Conservation (phyloP, 2,797 vertebrate species). For the Gobionotothen gibberifrons region DNA sequence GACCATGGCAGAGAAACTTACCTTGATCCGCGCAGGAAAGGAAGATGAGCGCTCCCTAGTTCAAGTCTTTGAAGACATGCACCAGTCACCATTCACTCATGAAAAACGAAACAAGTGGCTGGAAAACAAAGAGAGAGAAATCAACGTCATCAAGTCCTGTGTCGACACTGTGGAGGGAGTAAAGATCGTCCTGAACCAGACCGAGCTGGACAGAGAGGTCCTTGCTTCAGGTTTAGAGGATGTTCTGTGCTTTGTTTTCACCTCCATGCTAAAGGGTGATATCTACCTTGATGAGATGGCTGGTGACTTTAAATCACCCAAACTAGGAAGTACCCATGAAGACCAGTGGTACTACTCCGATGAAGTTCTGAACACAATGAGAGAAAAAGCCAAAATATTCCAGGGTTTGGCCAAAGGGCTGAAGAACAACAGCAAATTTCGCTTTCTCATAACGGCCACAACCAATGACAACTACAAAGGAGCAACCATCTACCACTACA, state of each 20-base stretch:
- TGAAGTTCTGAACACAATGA: not conserved
- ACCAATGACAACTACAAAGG: conserved; percentile 27
- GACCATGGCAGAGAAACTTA: no score
- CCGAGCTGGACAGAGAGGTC: conserved; percentile 32
- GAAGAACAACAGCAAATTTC: not conserved
- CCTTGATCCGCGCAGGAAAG: no score
- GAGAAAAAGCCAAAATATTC: conserved; percentile 23
- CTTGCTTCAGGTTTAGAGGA: not conserved
- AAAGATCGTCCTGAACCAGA: conserved; percentile 6
- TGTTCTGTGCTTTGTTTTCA: conserved; percentile 44
- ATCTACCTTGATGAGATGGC: not conserved
- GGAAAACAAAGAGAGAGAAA: conserved; percentile 43
- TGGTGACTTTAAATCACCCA: not conserved
- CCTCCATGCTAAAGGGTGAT: conserved; percentile 23
- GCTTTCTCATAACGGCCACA: conserved; percentile 24
- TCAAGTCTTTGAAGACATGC: conserved; percentile 36
- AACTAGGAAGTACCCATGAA: no score
- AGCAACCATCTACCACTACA: conserved; percentile 59
- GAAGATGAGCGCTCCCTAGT: no score
- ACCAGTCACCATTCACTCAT: conserved; percentile 52
- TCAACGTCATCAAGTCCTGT: conserved; percentile 43
- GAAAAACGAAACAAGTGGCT: conserved; percentile 61
- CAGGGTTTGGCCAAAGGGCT: not conserved
- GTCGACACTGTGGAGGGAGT: conserved; percentile 24
- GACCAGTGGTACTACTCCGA: no score